Evolutionary conservation across 53 echinoderm and acorn worm genomes (phyloP).

Genomic region (Henricia sp.): DNA sequence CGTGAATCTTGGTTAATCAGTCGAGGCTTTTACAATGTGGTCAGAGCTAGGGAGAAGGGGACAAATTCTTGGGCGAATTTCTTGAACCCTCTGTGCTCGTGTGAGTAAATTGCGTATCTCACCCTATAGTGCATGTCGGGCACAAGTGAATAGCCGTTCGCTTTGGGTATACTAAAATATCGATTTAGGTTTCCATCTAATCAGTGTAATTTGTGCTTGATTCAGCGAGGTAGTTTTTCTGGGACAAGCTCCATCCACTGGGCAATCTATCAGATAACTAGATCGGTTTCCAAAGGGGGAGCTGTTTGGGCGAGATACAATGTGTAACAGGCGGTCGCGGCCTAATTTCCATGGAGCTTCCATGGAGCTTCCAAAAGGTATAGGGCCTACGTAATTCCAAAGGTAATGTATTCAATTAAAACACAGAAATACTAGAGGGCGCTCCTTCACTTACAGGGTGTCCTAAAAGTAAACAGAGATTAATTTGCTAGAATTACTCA

Average conservation of each 20-base stretch:
- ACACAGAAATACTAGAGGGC: too few species aligned
- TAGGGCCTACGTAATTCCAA: too few species aligned
- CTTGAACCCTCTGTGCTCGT: too few species aligned
- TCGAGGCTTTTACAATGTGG: background rate
- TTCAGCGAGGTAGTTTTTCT: constrained; percentile 8
- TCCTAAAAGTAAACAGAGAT: too few species aligned
- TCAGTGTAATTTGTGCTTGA: constrained; percentile 35
- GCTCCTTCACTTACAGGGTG: too few species aligned
- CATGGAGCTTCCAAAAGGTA: too few species aligned
- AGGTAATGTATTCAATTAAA: too few species aligned
- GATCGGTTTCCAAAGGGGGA: background rate
- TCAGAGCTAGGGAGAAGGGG: background rate
- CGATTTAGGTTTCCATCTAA: constrained; percentile 39
- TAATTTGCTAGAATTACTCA: too few species aligned
- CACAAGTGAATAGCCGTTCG: constrained; percentile 4
- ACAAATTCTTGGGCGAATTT: too few species aligned
- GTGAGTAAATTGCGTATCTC: constrained; percentile 20
- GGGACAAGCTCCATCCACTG: too few species aligned
- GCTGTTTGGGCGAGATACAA: background rate
- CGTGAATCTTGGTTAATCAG: constrained; percentile 45
- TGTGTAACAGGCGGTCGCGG: too few species aligned
- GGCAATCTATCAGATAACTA: background rate
- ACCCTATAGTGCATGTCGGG: constrained; percentile 1
- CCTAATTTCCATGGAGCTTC: too few species aligned
- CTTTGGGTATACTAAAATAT: constrained; percentile 33